Evolutionary conservation across 2,888 invertebrate species (phyloP).

Genomic region (Euzetes globulus): DNA sequence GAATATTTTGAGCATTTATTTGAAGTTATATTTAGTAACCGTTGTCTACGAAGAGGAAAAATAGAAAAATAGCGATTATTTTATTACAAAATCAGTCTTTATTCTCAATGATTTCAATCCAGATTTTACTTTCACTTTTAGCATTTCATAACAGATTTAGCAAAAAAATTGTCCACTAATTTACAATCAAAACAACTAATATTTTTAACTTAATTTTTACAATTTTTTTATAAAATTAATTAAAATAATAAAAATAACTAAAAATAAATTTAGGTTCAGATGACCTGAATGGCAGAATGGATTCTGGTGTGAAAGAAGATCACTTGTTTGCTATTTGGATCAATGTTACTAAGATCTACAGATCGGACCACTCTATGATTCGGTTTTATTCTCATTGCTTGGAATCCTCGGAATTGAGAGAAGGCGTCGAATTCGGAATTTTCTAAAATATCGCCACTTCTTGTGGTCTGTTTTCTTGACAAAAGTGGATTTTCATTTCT

Average conservation of each 20-base stretch:
- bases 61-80: not conserved
- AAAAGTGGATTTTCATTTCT: not conserved
- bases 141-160: not conserved
- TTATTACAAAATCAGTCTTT: not conserved
- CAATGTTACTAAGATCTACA: not conserved
- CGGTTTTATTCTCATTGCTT: conserved; percentile 9
- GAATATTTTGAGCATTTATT: not conserved
- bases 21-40: not conserved
- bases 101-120: not conserved
- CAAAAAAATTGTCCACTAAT: not conserved
- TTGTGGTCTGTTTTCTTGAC: not conserved
- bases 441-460: not conserved
- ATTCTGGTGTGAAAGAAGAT: conserved; percentile 9
- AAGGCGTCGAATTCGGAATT: not conserved
- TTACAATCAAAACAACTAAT: not conserved
- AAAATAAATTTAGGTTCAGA: not conserved
- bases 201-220: not conserved
- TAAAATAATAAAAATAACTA: conserved; percentile 6
- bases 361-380: conserved; percentile 10
- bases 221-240: not conserved
- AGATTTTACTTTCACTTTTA: not conserved
- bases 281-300: conserved; percentile 4
- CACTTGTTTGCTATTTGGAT: not conserved
- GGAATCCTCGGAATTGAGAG: not conserved
- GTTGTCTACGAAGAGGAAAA: not conserved